Evolutionary conservation across 92 coral and sea anemone species (phyloP).

Genomic region (Ricordea florida): DNA sequence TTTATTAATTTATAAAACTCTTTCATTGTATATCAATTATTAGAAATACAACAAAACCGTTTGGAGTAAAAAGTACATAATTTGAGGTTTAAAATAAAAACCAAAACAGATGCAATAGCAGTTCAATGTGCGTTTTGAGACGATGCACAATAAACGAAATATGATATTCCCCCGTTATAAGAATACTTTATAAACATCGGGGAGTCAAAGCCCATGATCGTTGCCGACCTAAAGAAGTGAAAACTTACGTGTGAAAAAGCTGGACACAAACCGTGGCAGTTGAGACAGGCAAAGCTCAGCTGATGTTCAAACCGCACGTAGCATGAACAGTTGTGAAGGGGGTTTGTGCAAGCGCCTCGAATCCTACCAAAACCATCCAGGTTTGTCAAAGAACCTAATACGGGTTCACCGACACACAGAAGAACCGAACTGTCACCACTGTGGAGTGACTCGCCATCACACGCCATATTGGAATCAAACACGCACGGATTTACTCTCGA

Average conservation of each 20-base stretch:
- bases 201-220: too few species aligned
- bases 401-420: conserved; percentile 65
- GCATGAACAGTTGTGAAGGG: conserved; percentile 71
- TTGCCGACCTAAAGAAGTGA: neutral
- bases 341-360: conserved; percentile 81
- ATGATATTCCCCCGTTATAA: too few species aligned
- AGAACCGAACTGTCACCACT: conserved; percentile 80
- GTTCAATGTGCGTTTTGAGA: too few species aligned
- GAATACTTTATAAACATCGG: too few species aligned
- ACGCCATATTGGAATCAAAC: conserved; percentile 16
- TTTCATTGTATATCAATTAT: too few species aligned
- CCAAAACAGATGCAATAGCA: too few species aligned
- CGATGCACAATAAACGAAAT: too few species aligned
- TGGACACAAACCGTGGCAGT: conserved; percentile 85
- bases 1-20: too few species aligned
- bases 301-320: conserved; percentile 87
- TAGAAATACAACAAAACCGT: too few species aligned
- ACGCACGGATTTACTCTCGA: neutral
- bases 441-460: conserved; percentile 34
- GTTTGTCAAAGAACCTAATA: conserved; percentile 75
- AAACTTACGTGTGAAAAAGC: conserved; percentile 79
- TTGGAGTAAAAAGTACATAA: too few species aligned
- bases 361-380: conserved; percentile 75
- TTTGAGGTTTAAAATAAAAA: too few species aligned
- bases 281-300: conserved; percentile 78